Evolutionary conservation across 1,140 invertebrate genomes (phyloP).

Genomic region (Diorhabda carinulata): DNA sequence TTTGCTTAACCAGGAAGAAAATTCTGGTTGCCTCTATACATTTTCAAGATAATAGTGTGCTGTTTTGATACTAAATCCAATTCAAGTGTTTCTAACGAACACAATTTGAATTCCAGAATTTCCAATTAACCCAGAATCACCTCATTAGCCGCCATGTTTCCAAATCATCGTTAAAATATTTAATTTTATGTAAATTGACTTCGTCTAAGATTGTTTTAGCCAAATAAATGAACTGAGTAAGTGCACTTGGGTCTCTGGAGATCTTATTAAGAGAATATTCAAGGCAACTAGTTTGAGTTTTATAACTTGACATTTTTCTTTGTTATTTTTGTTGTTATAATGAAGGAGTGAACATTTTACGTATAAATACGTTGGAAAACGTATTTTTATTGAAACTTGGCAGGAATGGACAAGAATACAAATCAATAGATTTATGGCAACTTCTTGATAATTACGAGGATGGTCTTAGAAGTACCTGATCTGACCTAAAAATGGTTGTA

Average conservation of each 20-base stretch:
- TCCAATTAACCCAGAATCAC: conserved; percentile 2
- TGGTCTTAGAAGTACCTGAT: too few species aligned
- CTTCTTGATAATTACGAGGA: too few species aligned
- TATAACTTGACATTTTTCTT: background rate
- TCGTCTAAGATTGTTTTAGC: background rate
- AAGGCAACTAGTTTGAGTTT: background rate
- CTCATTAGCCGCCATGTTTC: background rate
- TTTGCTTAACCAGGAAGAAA: too few species aligned
- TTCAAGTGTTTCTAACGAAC: background rate
- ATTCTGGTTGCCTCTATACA: too few species aligned
- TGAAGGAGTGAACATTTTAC: too few species aligned
- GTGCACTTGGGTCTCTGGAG: background rate
- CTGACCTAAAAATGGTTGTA: too few species aligned
- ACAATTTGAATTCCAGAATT: background rate
- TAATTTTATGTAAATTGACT: conserved; percentile 1
- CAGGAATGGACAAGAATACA: too few species aligned
- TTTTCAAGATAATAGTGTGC: too few species aligned
- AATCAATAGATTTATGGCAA: too few species aligned
- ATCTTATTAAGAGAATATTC: background rate
- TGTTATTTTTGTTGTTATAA: too few species aligned
- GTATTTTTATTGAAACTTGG: too few species aligned
- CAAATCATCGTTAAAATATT: background rate
- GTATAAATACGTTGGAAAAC: too few species aligned
- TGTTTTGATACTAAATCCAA: background rate
- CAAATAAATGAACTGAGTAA: background rate